Evolutionary conservation across 1,140 invertebrate species (phyloP).

Genomic region (Sitobion miscanthi): DNA sequence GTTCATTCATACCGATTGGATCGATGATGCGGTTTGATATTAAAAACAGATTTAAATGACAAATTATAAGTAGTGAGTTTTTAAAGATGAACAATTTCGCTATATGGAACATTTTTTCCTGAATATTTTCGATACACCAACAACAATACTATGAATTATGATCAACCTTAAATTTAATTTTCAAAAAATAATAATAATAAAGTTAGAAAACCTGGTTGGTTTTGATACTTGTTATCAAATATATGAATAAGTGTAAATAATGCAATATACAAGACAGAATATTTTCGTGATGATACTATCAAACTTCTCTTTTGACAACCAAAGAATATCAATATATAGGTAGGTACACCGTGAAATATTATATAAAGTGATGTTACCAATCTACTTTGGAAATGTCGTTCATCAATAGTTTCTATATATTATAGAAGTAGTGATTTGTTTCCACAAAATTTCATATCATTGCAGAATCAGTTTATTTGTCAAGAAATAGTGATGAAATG

Average conservation of each 20-base stretch:
- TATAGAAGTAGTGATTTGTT: background rate
- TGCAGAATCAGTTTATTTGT: background rate
- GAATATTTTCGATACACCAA: background rate
- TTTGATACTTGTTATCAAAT: background rate
- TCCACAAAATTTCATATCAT: background rate
- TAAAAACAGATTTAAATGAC: background rate
- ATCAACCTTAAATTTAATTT: background rate
- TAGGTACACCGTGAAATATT: background rate
- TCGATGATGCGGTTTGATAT: background rate
- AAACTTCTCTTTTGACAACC: background rate
- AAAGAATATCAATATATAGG: background rate
- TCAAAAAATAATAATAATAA: background rate
- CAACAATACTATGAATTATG: background rate
- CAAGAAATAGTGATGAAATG: background rate
- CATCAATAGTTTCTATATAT: background rate
- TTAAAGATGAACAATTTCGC: background rate
- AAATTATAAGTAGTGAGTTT: background rate
- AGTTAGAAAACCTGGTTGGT: background rate
- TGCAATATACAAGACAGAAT: background rate
- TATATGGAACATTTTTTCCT: background rate
- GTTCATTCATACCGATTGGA: background rate
- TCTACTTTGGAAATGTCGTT: background rate
- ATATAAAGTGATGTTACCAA: background rate
- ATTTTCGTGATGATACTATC: background rate
- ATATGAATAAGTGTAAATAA: background rate